phyloP scores from a whole-genome alignment of 2,888 invertebrate genomes.

The Pheosia tremula region DNA sequence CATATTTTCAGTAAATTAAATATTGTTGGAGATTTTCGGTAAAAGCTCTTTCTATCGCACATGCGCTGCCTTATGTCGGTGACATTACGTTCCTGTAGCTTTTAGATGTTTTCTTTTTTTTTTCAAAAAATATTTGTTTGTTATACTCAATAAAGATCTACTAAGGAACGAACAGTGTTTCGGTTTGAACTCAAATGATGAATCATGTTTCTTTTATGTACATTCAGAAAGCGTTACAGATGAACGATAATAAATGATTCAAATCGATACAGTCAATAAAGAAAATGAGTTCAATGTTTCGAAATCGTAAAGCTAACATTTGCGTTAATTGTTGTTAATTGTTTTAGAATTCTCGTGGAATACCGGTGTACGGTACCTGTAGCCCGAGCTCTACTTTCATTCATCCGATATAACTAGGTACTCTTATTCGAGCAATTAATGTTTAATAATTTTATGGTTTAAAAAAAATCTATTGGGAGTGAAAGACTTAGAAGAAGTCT shows the following conservation, averaged over 20 bases:
- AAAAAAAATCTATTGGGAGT: too few relatives aligned
- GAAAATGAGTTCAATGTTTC: constrained; percentile 41
- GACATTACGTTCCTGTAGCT: too few relatives aligned
- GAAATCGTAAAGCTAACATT: constrained; percentile 34
- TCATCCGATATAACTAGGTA: neutral
- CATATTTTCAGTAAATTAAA: too few relatives aligned
- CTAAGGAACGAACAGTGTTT: neutral
- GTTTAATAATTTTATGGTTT: too few relatives aligned
- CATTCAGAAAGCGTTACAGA: constrained; percentile 39
- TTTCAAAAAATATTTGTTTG: too few relatives aligned
- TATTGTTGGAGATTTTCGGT: too few relatives aligned
- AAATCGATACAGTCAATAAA: constrained; percentile 57
- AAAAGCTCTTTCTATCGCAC: too few relatives aligned
- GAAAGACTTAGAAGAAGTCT: too few relatives aligned
- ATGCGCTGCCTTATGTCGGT: too few relatives aligned
- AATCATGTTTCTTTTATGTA: constrained; percentile 25
- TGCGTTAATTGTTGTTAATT: constrained; percentile 24
- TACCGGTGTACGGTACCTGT: constrained; percentile 8
- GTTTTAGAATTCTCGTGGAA: constrained; percentile 16
- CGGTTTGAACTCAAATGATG: neutral
- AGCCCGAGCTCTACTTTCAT: neutral
- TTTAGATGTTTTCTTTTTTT: too few relatives aligned
- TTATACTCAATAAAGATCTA: neutral
- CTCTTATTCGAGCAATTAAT: neutral
- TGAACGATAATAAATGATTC: constrained; percentile 47